Evolutionary conservation across 1,140 invertebrate genomes (phyloP).

Genomic region (Zaprionus ghesquierei): DNA sequence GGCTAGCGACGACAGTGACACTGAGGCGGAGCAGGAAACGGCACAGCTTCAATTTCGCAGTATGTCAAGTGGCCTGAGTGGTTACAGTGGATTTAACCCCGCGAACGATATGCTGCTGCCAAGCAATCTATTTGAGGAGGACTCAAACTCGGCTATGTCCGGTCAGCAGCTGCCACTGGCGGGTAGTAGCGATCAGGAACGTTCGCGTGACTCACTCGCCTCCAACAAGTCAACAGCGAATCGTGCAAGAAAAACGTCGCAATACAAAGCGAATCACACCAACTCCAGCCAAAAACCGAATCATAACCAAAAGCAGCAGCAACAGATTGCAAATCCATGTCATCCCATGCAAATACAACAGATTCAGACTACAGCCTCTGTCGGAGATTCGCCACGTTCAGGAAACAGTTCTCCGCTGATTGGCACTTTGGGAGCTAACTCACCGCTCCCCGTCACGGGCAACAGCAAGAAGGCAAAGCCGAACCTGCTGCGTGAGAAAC

Average conservation of each 20-base stretch:
- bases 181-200: slow-evolving; percentile 84
- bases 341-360: slow-evolving; percentile 32
- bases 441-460: slow-evolving; percentile 16
- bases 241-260: slow-evolving; percentile 51
- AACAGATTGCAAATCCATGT: background rate
- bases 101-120: slow-evolving; percentile 83
- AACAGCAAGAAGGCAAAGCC: slow-evolving; percentile 65
- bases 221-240: slow-evolving; percentile 78
- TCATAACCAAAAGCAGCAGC: slow-evolving; percentile 23
- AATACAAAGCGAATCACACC: slow-evolving; percentile 44
- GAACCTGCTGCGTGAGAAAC: slow-evolving; percentile 73
- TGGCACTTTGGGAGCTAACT: slow-evolving; percentile 19
- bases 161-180: slow-evolving; percentile 55
- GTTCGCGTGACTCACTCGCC: slow-evolving; percentile 72
- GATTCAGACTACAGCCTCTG: slow-evolving; percentile 29
- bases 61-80: slow-evolving; percentile 38
- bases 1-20: slow-evolving; percentile 86
- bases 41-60: slow-evolving; percentile 60
- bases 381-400: slow-evolving; percentile 49
- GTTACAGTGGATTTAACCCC: slow-evolving; percentile 83
- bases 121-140: slow-evolving; percentile 86
- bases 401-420: slow-evolving; percentile 62
- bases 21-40: slow-evolving; percentile 76
- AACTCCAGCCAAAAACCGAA: slow-evolving; percentile 25
- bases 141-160: slow-evolving; percentile 81